Evolutionary conservation across 2,113 vertebrate genomes (phyloP).

Genomic region (Grus americana): DNA sequence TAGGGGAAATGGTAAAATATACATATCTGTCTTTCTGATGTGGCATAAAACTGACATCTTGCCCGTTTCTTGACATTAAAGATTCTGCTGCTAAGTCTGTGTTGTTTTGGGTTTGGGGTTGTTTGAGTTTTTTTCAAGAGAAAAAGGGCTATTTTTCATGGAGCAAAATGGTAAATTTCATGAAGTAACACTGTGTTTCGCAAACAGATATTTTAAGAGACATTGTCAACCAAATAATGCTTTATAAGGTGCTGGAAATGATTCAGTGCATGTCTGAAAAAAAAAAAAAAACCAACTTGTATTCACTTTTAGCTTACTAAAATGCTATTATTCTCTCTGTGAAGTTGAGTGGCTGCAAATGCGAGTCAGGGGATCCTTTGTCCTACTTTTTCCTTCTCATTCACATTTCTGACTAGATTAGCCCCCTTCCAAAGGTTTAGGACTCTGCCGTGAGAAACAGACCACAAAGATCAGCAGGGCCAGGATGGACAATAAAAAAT

Average conservation of each 20-base stretch:
- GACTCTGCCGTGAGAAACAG: neutral
- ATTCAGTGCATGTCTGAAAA: slow-evolving; percentile 14
- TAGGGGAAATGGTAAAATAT: slow-evolving; percentile 39
- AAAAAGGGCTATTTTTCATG: slow-evolving; percentile 27
- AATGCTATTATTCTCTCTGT: neutral
- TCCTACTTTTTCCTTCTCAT: neutral
- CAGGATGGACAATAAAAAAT: neutral
- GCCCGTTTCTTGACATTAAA: slow-evolving; percentile 50
- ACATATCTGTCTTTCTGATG: slow-evolving; percentile 62
- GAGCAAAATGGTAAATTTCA: slow-evolving; percentile 19
- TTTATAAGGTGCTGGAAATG: slow-evolving; percentile 46
- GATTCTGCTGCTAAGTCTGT: neutral
- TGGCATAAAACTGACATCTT: slow-evolving; percentile 58
- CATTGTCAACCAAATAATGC: slow-evolving; percentile 61
- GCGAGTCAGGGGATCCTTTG: neutral
- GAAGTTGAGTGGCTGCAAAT: neutral
- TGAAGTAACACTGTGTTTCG: slow-evolving; percentile 26
- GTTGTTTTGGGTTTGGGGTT: neutral
- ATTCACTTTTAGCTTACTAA: slow-evolving; percentile 10
- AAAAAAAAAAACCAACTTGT: neutral
- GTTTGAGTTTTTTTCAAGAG: neutral
- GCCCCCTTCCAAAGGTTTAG: neutral
- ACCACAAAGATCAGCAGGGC: neutral
- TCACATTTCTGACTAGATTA: neutral
- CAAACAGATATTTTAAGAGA: slow-evolving; percentile 40